Evolutionary conservation across 2,888 invertebrate species (phyloP).

Genomic region (Rhagonycha fulva): DNA sequence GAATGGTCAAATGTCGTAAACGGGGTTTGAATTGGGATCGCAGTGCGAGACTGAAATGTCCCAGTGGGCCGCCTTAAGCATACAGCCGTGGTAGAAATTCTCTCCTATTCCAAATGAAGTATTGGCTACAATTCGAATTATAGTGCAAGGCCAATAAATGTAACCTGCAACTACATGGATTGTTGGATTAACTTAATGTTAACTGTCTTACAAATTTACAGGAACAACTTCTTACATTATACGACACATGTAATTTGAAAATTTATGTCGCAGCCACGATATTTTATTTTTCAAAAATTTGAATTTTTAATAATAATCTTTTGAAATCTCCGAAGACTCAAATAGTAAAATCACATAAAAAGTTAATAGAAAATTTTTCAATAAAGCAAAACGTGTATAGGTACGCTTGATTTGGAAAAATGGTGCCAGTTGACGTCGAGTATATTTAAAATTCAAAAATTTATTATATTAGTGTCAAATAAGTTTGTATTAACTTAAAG

Average conservation of each 20-base stretch:
- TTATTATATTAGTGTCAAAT: not conserved
- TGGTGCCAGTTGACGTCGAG: no score
- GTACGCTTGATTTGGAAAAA: no score
- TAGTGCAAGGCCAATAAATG: conserved; percentile 35
- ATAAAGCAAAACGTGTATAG: no score
- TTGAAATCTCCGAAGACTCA: no score
- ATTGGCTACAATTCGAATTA: conserved; percentile 42
- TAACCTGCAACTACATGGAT: conserved; percentile 37
- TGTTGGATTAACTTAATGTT: conserved; percentile 40
- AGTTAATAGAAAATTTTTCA: no score
- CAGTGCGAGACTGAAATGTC: conserved; percentile 51
- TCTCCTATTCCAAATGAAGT: conserved; percentile 43
- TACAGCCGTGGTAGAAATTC: conserved; percentile 44
- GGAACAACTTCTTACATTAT: not conserved
- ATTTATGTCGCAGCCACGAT: not conserved
- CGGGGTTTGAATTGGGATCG: conserved; percentile 48
- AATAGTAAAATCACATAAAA: no score
- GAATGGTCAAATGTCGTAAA: conserved; percentile 51
- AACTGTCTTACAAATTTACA: conserved; percentile 4
- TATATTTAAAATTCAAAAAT: not conserved
- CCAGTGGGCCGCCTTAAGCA: conserved; percentile 48
- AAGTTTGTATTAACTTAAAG: not conserved
- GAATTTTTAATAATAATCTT: no score
- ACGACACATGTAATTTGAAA: not conserved
- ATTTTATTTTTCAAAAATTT: not conserved